Evolutionary conservation across 2,113 vertebrate genomes (phyloP).

Genomic region (Aramus guarauna): DNA sequence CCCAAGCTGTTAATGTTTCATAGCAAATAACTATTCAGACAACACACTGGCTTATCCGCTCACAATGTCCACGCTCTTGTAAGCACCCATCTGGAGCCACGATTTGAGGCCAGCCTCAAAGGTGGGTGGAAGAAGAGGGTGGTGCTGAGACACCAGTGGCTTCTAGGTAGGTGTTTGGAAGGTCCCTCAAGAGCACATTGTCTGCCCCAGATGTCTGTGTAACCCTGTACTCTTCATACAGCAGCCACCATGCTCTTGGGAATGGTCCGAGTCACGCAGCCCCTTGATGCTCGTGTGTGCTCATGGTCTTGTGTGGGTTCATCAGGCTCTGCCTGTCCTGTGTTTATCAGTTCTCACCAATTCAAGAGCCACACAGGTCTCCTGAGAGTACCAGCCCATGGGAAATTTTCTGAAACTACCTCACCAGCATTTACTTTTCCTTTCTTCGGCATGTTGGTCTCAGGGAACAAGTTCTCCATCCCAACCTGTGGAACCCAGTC

Average conservation of each 20-base stretch:
- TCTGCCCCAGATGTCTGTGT: not conserved
- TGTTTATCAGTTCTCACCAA: not conserved
- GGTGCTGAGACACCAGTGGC: not conserved
- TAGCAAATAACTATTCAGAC: not conserved
- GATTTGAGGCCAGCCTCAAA: not conserved
- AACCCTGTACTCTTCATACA: not conserved
- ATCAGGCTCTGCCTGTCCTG: not conserved
- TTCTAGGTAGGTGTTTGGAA: not conserved
- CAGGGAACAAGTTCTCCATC: not conserved
- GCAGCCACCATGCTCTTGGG: not conserved
- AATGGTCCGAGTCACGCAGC: accelerated
- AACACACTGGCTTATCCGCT: not conserved
- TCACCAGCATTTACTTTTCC: not conserved
- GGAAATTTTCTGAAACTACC: not conserved
- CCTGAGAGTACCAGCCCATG: not conserved
- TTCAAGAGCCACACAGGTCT: not conserved
- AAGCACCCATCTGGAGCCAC: not conserved
- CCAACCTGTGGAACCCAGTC: not conserved
- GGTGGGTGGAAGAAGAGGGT: not conserved
- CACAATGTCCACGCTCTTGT: not conserved
- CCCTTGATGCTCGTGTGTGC: not conserved
- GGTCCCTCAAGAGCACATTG: not conserved
- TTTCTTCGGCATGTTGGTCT: not conserved
- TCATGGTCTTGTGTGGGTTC: not conserved
- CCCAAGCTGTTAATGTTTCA: not conserved